phyloP scores from a whole-genome alignment of 2,888 invertebrate species.

The Steinernema hermaphroditum region DNA sequence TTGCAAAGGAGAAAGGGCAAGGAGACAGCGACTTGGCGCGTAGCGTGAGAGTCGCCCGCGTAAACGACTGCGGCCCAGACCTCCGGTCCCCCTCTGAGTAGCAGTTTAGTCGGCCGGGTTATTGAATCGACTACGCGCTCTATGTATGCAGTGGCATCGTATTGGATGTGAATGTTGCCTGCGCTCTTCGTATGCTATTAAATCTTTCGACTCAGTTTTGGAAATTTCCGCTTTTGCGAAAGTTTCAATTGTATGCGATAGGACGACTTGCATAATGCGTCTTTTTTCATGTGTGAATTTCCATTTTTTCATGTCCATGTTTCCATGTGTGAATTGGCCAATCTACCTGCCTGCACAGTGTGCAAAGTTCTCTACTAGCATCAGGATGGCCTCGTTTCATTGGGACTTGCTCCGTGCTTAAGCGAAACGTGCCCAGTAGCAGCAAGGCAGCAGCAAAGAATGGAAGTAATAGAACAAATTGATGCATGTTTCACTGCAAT shows the following conservation, averaged over 20 bases:
- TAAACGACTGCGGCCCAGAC: slow-evolving; percentile 29
- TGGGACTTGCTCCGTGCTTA: too few species aligned
- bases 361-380: too few species aligned
- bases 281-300: too few species aligned
- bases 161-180: slow-evolving; percentile 10
- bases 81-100: slow-evolving; percentile 19
- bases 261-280: too few species aligned
- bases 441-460: not conserved
- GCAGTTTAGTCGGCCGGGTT: slow-evolving; percentile 22
- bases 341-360: too few species aligned
- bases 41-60: slow-evolving; percentile 27
- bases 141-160: slow-evolving; percentile 25
- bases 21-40: slow-evolving; percentile 26
- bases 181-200: not conserved
- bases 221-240: not conserved
- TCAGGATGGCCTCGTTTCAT: too few species aligned
- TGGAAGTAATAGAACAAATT: slow-evolving; percentile 8
- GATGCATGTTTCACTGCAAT: slow-evolving; percentile 6
- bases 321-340: too few species aligned
- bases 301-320: too few species aligned
- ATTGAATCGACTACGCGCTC: slow-evolving; percentile 15
- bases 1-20: not conserved
- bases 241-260: not conserved
- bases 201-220: not conserved
- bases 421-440: too few species aligned